Evolutionary conservation across 1,140 invertebrate genomes (phyloP), one percentile per base, ranked within the genome.

Genomic region (Pseudomyrmex dendroicus): DNA sequence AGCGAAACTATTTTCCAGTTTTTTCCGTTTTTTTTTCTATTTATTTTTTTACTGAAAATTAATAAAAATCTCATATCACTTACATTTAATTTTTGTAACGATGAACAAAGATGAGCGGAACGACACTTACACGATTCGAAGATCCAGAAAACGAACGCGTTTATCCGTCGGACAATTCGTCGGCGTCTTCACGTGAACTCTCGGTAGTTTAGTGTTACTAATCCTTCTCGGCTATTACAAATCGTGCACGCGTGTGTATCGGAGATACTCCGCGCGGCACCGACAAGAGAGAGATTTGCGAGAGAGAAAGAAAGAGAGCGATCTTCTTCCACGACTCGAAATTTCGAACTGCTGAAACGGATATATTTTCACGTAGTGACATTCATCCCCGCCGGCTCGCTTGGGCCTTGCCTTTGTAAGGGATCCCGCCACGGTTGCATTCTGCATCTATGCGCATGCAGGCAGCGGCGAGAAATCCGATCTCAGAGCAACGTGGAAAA

Each of bases 341-440:
- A 89, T 91, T 61, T 90, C 89, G 78, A 90, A 91, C 88, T 91
- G 67, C 87, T 93, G 94, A 94, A 94, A 94, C 93, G 94, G 93
- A 94, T 94, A 94, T 94, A 94, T 94, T 94, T 94, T 94, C 92
- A 92, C 89, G 86, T 73, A 91, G 92, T 93, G 93, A 94, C 92
- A 93, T 94, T 93, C 91, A 92, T 93, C 90, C 89, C 72, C 66
- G 68, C 10, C 52, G 72, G 64, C 52, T 84, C 61, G 85, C 64
- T 25, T 86, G 90, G 85, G 83, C 86, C 35, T 35, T 87, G 90
- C 91, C 94, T 94, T 94, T 94, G 94, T 94, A 94, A 94, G 82
- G 89, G 93, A 94, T 94, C 93, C 89, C 87, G 72, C 67, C 78
- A 84, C 84, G 82, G 86, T 89, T 92, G 92, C 92, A 92, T 91